Percentiles rank a stretch among this genome's conserved stretches.
Conservation (phyloP, 35 echinoderm and acorn worm species). For the Hemicentrotus pulcherrimus region DNA sequence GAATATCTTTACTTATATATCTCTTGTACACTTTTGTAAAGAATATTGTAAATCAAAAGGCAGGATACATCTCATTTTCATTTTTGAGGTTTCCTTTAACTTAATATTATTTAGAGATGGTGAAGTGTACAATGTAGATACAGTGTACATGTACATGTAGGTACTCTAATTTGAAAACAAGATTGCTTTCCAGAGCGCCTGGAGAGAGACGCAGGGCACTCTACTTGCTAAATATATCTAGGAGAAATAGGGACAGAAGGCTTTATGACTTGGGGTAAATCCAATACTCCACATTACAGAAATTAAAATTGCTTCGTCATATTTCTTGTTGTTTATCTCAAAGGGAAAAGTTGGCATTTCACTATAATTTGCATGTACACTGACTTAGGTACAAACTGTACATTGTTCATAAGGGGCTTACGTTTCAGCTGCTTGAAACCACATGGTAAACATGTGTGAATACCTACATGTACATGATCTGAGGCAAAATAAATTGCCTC, state of each 20-base stretch:
- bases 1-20: no score
- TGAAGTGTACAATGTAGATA: not conserved
- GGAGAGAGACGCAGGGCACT: not conserved
- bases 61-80: no score
- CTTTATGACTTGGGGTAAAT: constrained; percentile 7
- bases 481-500: not conserved
- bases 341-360: no score
- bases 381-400: not conserved
- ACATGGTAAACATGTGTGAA: not conserved
- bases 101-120: no score
- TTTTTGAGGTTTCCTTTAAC: no score
- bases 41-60: no score
- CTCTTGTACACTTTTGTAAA: no score
- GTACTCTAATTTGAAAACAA: not conserved
- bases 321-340: not conserved
- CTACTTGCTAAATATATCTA: not conserved
- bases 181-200: not conserved
- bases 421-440: not conserved
- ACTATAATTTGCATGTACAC: no score
- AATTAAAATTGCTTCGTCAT: not conserved
- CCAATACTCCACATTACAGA: not conserved
- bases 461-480: not conserved
- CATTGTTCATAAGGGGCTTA: not conserved
- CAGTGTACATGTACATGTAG: not conserved
- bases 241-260: not conserved